phyloP scores from a whole-genome alignment of 2,113 vertebrate species.

The Piliocolobus tephrosceles region DNA sequence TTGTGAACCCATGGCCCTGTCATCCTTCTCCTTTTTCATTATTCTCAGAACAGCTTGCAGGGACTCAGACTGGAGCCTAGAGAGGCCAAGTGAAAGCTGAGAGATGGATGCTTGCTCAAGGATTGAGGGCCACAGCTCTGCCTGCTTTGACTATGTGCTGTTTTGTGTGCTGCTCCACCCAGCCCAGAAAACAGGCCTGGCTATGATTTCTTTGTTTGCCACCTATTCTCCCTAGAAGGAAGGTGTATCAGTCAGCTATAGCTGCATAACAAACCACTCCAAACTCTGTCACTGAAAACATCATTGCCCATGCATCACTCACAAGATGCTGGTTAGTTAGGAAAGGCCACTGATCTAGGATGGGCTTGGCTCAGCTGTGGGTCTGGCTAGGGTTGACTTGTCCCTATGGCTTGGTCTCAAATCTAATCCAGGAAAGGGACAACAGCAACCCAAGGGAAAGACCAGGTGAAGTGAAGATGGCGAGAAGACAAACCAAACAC shows the following conservation, averaged over 20 bases:
- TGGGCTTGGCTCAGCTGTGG: neutral
- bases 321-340: neutral
- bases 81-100: neutral
- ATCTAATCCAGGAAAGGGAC: neutral
- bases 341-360: neutral
- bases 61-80: neutral
- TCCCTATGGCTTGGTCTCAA: neutral
- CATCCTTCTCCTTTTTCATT: neutral
- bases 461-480: neutral
- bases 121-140: neutral
- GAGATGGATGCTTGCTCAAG: neutral
- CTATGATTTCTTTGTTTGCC: neutral
- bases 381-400: neutral
- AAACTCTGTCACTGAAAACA: neutral
- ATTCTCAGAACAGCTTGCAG: neutral
- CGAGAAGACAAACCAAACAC: neutral
- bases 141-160: neutral
- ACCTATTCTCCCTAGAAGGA: neutral
- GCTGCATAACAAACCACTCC: neutral
- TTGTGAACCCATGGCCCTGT: neutral
- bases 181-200: neutral
- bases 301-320: neutral
- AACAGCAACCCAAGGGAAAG: neutral
- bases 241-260: neutral
- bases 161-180: neutral